phyloP scores from a whole-genome alignment of 2,797 vertebrate genomes.

The Aeoliscus strigatus region DNA sequence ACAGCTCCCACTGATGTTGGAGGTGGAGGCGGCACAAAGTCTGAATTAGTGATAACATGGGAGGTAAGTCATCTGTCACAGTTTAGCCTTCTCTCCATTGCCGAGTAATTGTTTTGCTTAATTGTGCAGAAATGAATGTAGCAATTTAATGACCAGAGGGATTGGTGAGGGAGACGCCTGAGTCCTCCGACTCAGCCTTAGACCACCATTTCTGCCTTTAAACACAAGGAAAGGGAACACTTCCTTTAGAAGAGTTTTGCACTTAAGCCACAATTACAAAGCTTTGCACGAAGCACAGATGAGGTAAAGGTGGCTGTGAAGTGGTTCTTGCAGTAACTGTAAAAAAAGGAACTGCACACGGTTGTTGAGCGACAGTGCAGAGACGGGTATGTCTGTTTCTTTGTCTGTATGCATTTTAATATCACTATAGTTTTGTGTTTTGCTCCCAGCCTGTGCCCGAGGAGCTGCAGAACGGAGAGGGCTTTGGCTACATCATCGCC shows the following conservation, averaged over 20 bases:
- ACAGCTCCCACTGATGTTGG: constrained; percentile 89
- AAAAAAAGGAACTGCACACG: constrained; percentile 9
- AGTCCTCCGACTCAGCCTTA: constrained; percentile 40
- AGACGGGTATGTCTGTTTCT: constrained; percentile 64
- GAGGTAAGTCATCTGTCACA: constrained; percentile 87
- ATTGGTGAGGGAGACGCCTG: constrained; percentile 43
- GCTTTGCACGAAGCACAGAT: constrained; percentile 27
- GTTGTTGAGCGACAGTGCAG: constrained; percentile 25
- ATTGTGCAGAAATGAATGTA: constrained; percentile 76
- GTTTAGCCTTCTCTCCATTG: constrained; percentile 63
- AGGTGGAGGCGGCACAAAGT: constrained; percentile 93
- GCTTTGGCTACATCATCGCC: constrained; percentile 92
- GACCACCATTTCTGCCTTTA: constrained; percentile 48
- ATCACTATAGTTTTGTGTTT: constrained; percentile 85
- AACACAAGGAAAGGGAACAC: constrained; percentile 45
- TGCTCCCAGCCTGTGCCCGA: constrained; percentile 87
- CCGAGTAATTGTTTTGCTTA: constrained; percentile 72
- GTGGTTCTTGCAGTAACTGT: constrained; percentile 12
- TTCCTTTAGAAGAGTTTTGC: constrained; percentile 45
- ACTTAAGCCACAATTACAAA: constrained; percentile 49
- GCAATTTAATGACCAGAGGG: constrained; percentile 66
- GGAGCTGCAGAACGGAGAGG: constrained; percentile 91
- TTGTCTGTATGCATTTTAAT: constrained; percentile 81
- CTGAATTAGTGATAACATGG: constrained; percentile 97
- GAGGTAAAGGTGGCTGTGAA: constrained; percentile 21